phyloP scores from a whole-genome alignment of 2,113 vertebrate genomes.

The Rhinoptilus africanus region DNA sequence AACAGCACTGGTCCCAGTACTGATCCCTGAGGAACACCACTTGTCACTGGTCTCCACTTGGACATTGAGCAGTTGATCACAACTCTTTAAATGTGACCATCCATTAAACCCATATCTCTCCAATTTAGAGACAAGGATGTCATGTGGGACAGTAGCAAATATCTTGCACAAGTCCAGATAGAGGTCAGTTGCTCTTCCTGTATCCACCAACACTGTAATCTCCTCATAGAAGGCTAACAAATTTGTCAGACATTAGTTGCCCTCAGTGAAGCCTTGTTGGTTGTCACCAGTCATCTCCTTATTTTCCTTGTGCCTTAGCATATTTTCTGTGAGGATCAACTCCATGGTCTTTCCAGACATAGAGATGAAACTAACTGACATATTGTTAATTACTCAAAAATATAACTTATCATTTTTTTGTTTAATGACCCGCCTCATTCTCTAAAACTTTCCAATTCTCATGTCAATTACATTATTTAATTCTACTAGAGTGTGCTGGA shows the following conservation, averaged over 20 bases:
- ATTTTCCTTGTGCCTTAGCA: background rate
- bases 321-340: background rate
- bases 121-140: background rate
- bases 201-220: background rate
- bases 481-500: background rate
- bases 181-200: background rate
- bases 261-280: background rate
- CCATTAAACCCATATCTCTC: background rate
- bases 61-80: too few relatives aligned
- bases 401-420: background rate
- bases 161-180: background rate
- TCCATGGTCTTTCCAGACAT: background rate
- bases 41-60: too few relatives aligned
- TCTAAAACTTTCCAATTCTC: background rate
- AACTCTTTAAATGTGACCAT: background rate
- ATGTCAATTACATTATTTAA: background rate
- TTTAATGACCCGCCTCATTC: background rate
- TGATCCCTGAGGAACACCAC: too few relatives aligned
- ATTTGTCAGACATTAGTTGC: background rate
- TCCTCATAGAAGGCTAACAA: background rate
- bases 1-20: too few relatives aligned
- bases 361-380: background rate
- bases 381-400: background rate
- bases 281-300: background rate
- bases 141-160: background rate